phyloP scores from a whole-genome alignment of 2,113 vertebrate species.

The Bothrops jararaca region DNA sequence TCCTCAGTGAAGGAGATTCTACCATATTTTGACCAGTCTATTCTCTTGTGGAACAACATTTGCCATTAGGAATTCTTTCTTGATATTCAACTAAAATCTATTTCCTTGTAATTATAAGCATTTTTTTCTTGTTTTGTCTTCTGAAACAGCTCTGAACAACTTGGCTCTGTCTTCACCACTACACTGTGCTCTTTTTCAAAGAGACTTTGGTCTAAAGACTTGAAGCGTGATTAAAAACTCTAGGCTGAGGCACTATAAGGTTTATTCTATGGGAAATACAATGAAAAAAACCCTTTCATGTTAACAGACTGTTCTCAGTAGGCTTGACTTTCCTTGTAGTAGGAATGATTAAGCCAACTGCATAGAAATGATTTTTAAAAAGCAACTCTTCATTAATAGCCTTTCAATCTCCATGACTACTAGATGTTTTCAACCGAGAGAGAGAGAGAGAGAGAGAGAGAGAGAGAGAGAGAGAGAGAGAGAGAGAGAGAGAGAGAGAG shows the following conservation, averaged over 20 bases:
- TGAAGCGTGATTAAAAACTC: background rate
- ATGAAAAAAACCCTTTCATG: background rate
- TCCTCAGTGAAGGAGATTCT: no score
- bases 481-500: rapidly evolving
- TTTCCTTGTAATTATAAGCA: background rate
- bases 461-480: background rate
- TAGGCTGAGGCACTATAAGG: background rate
- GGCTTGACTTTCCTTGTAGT: background rate
- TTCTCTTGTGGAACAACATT: background rate
- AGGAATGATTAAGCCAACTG: background rate
- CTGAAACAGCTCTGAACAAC: background rate
- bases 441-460: background rate
- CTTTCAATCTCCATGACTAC: background rate
- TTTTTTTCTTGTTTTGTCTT: background rate
- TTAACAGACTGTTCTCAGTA: background rate
- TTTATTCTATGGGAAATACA: background rate
- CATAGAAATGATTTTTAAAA: background rate
- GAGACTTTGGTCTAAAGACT: background rate
- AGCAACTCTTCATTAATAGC: background rate
- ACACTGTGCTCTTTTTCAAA: background rate
- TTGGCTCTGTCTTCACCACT: background rate
- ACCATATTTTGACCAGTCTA: no score
- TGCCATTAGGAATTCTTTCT: background rate
- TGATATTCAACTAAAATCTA: background rate
- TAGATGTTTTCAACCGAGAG: background rate